Conservation (phyloP, 2,797 vertebrate species). For the Echiichthys vipera region DNA sequence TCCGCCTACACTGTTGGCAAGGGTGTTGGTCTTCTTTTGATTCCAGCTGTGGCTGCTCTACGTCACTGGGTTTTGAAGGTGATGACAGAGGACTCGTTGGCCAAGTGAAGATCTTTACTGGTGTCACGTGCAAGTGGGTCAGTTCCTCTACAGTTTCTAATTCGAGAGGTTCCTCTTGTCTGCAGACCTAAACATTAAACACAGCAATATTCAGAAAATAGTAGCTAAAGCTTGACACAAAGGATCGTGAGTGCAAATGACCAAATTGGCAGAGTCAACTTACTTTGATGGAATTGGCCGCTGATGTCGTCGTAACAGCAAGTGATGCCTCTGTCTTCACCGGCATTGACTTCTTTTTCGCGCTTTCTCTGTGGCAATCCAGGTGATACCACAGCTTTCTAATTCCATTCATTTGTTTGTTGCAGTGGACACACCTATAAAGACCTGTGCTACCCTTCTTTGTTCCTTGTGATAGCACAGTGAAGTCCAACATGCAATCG, state of each 20-base stretch:
- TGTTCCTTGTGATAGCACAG: conserved; percentile 74
- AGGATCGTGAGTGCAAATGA: not conserved
- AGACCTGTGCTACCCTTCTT: conserved; percentile 71
- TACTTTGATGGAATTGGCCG: conserved; percentile 85
- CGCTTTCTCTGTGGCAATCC: conserved; percentile 86
- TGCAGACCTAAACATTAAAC: conserved; percentile 42
- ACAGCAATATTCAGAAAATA: not conserved
- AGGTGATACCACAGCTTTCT: conserved; percentile 87
- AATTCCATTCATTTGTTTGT: conserved; percentile 82
- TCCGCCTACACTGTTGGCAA: conserved; percentile 87
- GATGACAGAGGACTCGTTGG: conserved; percentile 8
- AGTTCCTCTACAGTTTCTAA: conserved; percentile 31
- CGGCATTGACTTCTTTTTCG: conserved; percentile 78
- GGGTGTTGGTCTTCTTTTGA: conserved; percentile 70
- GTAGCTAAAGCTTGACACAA: not conserved
- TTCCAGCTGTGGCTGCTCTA: conserved; percentile 47
- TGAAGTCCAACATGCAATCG: conserved; percentile 87
- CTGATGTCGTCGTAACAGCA: conserved; percentile 77
- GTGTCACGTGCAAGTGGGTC: not conserved
- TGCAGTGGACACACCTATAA: conserved; percentile 89
- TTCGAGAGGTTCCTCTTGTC: conserved; percentile 9
- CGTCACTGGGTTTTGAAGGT: not conserved
- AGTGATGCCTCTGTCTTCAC: conserved; percentile 78
- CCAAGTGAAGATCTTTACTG: conserved; percentile 3
- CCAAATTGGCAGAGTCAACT: conserved; percentile 45